Conservation (phyloP, 2,888 invertebrate species). For the Acrocyrtus sp. region DNA sequence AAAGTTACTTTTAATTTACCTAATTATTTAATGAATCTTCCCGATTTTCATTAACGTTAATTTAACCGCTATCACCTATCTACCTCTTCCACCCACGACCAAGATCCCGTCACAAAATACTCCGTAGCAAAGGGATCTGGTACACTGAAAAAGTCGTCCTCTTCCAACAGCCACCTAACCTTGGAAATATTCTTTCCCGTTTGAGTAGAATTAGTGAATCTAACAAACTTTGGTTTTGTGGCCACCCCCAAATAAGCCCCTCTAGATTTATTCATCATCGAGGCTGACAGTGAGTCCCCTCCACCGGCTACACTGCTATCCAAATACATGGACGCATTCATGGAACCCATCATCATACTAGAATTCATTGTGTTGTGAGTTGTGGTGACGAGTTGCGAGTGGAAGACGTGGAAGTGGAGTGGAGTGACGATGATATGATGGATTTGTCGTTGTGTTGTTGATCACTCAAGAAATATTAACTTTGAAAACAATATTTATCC, state of each 20-base stretch:
- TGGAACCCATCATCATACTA: slow-evolving; percentile 11
- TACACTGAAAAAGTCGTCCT: slow-evolving; percentile 31
- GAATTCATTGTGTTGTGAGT: no score
- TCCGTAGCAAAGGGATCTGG: slow-evolving; percentile 56
- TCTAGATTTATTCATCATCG: background rate
- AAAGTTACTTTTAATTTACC: no score
- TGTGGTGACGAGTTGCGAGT: no score
- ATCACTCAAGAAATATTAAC: no score
- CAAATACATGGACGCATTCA: slow-evolving; percentile 25
- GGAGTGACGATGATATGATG: no score
- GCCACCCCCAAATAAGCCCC: background rate
- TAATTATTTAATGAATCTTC: no score
- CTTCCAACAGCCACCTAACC: slow-evolving; percentile 56
- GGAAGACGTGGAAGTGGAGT: no score
- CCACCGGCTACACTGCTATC: no score
- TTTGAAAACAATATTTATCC: no score
- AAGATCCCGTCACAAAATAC: slow-evolving; percentile 56
- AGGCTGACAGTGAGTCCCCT: background rate
- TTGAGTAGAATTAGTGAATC: slow-evolving; percentile 52
- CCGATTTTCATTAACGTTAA: no score
- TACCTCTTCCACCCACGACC: slow-evolving; percentile 33
- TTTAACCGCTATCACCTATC: background rate
- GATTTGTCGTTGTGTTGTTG: no score
- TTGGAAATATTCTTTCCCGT: slow-evolving; percentile 55
- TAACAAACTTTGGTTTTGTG: slow-evolving; percentile 10